Conservation (phyloP, 2,113 vertebrate species). For the Pavo muticus region DNA sequence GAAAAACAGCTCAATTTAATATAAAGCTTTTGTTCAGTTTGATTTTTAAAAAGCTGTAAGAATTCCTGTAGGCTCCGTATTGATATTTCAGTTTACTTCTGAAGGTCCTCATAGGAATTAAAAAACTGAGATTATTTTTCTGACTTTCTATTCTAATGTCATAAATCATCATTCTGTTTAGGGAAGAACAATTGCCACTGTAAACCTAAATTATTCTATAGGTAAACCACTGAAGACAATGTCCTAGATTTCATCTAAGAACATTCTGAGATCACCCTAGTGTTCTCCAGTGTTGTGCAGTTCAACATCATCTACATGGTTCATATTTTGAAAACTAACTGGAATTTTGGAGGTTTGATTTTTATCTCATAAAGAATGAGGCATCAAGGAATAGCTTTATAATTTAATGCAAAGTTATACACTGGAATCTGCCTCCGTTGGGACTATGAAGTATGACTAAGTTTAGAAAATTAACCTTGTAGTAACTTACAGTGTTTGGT, state of each 20-base stretch:
- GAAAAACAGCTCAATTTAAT: background rate
- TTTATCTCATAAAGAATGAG: background rate
- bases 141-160: background rate
- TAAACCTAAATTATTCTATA: background rate
- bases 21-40: accelerated
- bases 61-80: background rate
- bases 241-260: background rate
- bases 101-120: background rate
- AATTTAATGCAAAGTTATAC: background rate
- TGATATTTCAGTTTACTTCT: background rate
- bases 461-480: background rate
- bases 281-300: background rate
- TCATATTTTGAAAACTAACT: background rate
- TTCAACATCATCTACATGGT: background rate
- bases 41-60: background rate
- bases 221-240: background rate
- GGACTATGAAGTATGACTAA: background rate
- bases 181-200: accelerated
- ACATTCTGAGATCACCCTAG: background rate
- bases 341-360: background rate
- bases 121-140: background rate
- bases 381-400: background rate
- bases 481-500: background rate
- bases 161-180: background rate
- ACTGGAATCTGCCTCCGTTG: background rate